Base-by-base conservation (phyloP, 2,113 vertebrate genomes). In the Craseonycteris thonglongyai region DNA sequence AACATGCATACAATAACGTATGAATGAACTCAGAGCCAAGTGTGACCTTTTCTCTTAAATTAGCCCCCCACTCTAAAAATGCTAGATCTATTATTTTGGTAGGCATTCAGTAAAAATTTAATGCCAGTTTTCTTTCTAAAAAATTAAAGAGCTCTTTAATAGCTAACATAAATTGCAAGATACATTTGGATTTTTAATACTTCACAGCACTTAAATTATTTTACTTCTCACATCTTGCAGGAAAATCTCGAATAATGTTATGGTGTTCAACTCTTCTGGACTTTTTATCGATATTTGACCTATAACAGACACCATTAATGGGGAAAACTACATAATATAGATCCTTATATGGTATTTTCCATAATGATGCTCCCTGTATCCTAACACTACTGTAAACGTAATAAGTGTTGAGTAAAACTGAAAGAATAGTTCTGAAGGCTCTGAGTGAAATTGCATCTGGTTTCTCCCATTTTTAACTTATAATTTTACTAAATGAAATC, bases 381-480 rank as follows among this genome's bases (percentile, higher is more conserved):
- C 75, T 92, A 87, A 81, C 15, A 26, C 6, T 68, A 54, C 21
- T 92, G 13, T 58, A 68, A 88, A 87, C n/a, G n/a, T n/a, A 63
- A 15, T 92, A 76, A 90, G 21, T 91, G 7, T 88, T 88, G 14
- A 24, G 7, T 79, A 85, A 35, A 92, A 68, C 16, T 88, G 71
- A 90, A 11, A 78, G 24, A 89, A 35, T 66, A 66, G 3, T 84
- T 95, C 93, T 72, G 54, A 90, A 45, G 35, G 30, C 21, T 86
- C 18, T 79, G 65, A 89, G 3, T 6, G 87, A 69, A 45, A 88
- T 66, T 90, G 16, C 56, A 3, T 95, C 65, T 86, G 2, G 38
- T 61, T n/a, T 74, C 12, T 75, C 42, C 90, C 58, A 94, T 51
- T 86, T 88, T 87, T 82, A 91, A 30, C n/a, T 84, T 86, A 40